Conservation (phyloP, 2,113 vertebrate species). For the Hypanus sabinus region DNA sequence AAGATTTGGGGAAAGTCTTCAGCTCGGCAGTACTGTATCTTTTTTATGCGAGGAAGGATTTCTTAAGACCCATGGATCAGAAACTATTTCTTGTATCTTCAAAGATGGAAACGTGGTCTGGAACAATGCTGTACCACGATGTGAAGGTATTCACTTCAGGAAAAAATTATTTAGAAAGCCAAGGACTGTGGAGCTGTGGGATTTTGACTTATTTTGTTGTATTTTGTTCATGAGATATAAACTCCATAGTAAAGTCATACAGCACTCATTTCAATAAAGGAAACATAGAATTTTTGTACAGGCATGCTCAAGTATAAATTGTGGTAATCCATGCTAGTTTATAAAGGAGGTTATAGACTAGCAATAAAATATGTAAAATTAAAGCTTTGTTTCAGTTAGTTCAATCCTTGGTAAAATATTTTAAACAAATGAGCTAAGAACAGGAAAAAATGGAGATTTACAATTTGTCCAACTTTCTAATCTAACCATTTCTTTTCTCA, state of each 20-base stretch:
- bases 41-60: conserved; percentile 95
- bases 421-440: neutral
- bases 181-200: neutral
- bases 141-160: conserved; percentile 68
- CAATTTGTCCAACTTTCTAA: neutral
- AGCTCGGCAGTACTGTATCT: conserved; percentile 91
- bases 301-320: too few relatives aligned
- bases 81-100: conserved; percentile 86
- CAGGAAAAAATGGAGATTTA: neutral
- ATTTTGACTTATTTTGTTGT: neutral
- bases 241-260: neutral
- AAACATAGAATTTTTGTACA: neutral
- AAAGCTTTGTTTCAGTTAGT: neutral
- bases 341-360: too few relatives aligned
- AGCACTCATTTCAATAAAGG: neutral
- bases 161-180: conserved; percentile 34
- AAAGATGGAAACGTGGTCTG: conserved; percentile 95
- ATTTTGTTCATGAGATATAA: neutral
- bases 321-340: too few relatives aligned
- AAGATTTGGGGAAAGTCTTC: conserved; percentile 86
- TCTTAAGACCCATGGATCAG: conserved; percentile 84
- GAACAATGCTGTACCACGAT: conserved; percentile 87
- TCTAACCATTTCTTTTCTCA: too few relatives aligned
- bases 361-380: neutral
- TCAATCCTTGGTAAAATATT: neutral